Base-by-base conservation (phyloP, 2,888 invertebrate species). In the Heliconius cydno region DNA sequence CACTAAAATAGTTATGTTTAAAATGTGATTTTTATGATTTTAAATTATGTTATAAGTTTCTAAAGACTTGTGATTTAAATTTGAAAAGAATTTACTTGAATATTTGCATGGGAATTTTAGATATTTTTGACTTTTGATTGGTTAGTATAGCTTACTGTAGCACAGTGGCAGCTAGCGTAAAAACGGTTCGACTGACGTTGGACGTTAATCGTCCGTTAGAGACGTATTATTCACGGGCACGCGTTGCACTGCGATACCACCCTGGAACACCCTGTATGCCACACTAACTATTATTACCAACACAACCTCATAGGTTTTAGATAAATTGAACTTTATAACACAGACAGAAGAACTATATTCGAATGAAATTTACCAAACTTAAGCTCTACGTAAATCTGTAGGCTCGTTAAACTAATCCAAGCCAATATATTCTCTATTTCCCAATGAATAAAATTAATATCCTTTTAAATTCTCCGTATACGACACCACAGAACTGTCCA, bases 201-300 rank as follows among this genome's bases (percentile, higher is more conserved):
- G 91, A 90, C 92, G 91, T 93, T 94, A 94, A 95, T 94, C 94
- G 94, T 88, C 91, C 91, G 91, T 93, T 93, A 91, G 92, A 91
- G 93, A 90, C 90, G 89, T 92, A 94, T 95, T 95, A 95, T 95
- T 95, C 95, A 94, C 91, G 87, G 91, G 88, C 94, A 95, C 94
- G 95, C 93, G 91, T 92, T 92, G 93, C 93, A 91, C 85, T 88
- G 89, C 88, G 89, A 88, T 86, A 84, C 90, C 91, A 91, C 90
- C 91, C 92, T 88, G 90, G 88, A 88, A 88, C 90, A 90, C 89
- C 90, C 90, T 84, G 83, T 85, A 85, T 82, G 79, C 68, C 65
- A 71, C 77, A 87, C 84, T 83, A 84, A 86, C 83, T 80, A 83
- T 85, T 85, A 80, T 66, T 75, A 79, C 80, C 80, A 79, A 81